phyloP scores from a whole-genome alignment of 2,113 vertebrate species.

The Syrrhaptes paradoxus region DNA sequence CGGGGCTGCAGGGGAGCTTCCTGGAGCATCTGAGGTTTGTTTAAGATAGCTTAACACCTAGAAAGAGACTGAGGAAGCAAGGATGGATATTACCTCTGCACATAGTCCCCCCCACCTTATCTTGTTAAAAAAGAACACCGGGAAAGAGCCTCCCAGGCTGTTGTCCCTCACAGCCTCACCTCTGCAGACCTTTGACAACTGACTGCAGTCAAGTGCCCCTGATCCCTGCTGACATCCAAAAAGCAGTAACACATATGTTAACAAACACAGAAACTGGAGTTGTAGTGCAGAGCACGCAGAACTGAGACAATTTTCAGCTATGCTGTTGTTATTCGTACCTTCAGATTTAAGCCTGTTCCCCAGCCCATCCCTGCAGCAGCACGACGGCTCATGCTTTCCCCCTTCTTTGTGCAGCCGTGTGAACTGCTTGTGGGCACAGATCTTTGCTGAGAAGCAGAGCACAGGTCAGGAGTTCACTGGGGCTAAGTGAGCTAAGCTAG shows the following conservation, averaged over 20 bases:
- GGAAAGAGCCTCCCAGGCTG: background rate
- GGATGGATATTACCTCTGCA: background rate
- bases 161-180: background rate
- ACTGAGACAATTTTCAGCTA: background rate
- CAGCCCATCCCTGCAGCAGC: background rate
- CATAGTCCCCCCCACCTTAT: background rate
- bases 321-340: rapidly evolving
- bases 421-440: background rate
- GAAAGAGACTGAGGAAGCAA: background rate
- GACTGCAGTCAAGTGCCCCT: background rate
- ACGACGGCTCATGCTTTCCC: rapidly evolving
- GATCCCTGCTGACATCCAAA: background rate
- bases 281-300: background rate
- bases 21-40: background rate
- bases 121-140: rapidly evolving
- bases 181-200: background rate
- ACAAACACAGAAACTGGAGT: background rate
- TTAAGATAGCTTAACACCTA: background rate
- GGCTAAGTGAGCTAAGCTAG: background rate
- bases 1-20: background rate
- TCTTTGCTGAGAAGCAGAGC: background rate
- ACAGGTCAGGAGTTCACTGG: background rate
- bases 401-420: background rate
- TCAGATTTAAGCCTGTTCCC: background rate
- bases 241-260: background rate